Evolutionary conservation across 2,888 invertebrate species (phyloP).

Genomic region (Pristionchus entomophagus): DNA sequence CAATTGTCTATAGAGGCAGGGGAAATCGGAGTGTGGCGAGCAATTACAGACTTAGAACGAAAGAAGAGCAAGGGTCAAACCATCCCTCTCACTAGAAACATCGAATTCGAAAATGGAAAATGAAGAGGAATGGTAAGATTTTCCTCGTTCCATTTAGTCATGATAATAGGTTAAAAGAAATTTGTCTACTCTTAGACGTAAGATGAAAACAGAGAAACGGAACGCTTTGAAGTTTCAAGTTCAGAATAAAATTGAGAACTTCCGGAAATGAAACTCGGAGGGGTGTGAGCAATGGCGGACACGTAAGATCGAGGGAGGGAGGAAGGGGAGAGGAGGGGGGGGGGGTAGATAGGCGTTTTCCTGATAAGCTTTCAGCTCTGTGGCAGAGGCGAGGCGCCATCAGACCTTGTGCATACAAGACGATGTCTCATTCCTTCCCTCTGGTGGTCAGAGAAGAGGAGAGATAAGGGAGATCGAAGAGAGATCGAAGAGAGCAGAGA

Average conservation of each 20-base stretch:
- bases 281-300: conserved; percentile 1
- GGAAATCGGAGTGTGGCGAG: neutral
- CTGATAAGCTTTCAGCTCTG: conserved; percentile 18
- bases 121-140: too few species aligned
- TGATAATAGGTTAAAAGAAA: too few species aligned
- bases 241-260: neutral
- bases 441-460: neutral
- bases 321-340: neutral
- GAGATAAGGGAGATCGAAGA: neutral
- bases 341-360: neutral
- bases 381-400: neutral
- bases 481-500: too few species aligned
- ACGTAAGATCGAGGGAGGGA: neutral
- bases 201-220: neutral
- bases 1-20: neutral
- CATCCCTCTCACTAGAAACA: neutral
- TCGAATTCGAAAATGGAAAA: neutral
- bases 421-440: neutral
- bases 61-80: neutral
- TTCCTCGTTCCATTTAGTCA: too few species aligned
- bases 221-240: neutral
- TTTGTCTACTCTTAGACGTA: too few species aligned
- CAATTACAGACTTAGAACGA: neutral
- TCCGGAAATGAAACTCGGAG: conserved; percentile 5
- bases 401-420: conserved; percentile 12